These are phyloP conservation scores for Drosophila nigricruria DNA, from an alignment of 2,888 invertebrate genomes.

Conservation along the genomic window DNA sequence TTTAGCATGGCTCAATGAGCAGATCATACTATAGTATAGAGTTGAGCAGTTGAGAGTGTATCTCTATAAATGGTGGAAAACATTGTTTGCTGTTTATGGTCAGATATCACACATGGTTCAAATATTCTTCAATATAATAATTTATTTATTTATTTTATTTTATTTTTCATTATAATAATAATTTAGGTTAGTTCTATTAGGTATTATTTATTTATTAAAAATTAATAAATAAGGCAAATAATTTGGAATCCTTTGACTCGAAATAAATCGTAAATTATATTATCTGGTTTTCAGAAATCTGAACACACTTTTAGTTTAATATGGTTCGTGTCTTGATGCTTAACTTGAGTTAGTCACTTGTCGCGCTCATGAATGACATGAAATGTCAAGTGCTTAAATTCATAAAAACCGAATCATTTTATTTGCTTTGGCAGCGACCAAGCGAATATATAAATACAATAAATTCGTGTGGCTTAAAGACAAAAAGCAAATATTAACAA, in stretches of 20 bases:
- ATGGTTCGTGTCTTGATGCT: neutral
- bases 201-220: neutral
- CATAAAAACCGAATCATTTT: conserved; percentile 44
- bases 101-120: no score
- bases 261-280: neutral
- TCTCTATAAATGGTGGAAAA: no score
- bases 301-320: neutral
- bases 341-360: conserved; percentile 27
- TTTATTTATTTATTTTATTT: neutral
- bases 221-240: neutral
- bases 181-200: no score
- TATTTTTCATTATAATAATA: no score
- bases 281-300: neutral
- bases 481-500: conserved; percentile 22
- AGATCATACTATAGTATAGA: no score
- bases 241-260: neutral
- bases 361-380: conserved; percentile 26
- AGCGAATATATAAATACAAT: conserved; percentile 17
- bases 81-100: no score
- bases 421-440: conserved; percentile 38
- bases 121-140: no score
- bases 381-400: conserved; percentile 59
- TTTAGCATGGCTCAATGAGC: neutral
- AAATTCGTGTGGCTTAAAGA: conserved; percentile 48
- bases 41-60: no score